phyloP scores from a whole-genome alignment of 2,797 vertebrate genomes.

The Allobates femoralis region DNA sequence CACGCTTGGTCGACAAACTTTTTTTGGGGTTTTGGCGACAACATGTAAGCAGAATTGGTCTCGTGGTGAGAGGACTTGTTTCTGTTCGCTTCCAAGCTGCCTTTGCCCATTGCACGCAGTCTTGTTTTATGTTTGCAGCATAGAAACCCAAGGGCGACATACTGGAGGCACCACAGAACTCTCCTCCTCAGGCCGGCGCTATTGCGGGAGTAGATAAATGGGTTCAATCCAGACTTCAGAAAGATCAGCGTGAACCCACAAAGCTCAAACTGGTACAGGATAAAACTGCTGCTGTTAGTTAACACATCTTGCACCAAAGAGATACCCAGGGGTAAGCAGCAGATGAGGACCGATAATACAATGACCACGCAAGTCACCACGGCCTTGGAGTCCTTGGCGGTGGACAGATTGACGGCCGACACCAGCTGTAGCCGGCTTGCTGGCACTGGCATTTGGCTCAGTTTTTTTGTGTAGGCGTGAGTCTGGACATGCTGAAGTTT shows the following conservation, averaged over 20 bases:
- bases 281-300: slow-evolving; percentile 81
- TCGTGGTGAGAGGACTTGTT: slow-evolving; percentile 98
- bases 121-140: slow-evolving; percentile 93
- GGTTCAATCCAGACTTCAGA: slow-evolving; percentile 95
- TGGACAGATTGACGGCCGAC: slow-evolving; percentile 86
- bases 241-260: slow-evolving; percentile 94
- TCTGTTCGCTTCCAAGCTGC: slow-evolving; percentile 91
- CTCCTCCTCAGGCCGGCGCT: slow-evolving; percentile 90
- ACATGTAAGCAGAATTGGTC: slow-evolving; percentile 93
- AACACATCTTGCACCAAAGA: slow-evolving; percentile 88
- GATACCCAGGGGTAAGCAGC: slow-evolving; percentile 92
- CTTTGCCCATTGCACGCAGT: slow-evolving; percentile 91
- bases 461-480: slow-evolving; percentile 76
- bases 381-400: slow-evolving; percentile 91
- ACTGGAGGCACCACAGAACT: slow-evolving; percentile 88
- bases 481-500: slow-evolving; percentile 84
- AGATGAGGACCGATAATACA: slow-evolving; percentile 89
- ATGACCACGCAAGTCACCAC: slow-evolving; percentile 92
- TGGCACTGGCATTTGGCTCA: slow-evolving; percentile 70
- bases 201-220: slow-evolving; percentile 96
- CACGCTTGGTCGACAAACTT: slow-evolving; percentile 92
- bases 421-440: slow-evolving; percentile 84
- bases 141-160: slow-evolving; percentile 80
- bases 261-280: slow-evolving; percentile 94
- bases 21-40: slow-evolving; percentile 92